Evolutionary conservation across 1,140 invertebrate species (phyloP).

Genomic region (Cotesia vestalis): DNA sequence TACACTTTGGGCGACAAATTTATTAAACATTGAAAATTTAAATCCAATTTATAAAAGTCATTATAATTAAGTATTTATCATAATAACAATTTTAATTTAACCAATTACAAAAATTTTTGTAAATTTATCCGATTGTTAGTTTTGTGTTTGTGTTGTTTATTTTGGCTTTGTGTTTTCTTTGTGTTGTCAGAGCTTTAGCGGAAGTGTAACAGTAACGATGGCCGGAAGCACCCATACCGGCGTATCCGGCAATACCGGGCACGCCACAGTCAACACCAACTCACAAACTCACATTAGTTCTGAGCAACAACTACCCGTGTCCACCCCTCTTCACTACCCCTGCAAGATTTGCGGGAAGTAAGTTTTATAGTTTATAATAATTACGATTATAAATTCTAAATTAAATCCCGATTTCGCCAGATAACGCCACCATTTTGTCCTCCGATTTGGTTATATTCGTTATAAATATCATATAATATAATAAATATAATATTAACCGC

Average conservation of each 20-base stretch:
- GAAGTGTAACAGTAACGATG: slow-evolving; percentile 76
- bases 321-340: slow-evolving; percentile 75
- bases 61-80: background rate
- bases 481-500: too few species aligned
- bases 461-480: too few species aligned
- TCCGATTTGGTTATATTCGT: too few species aligned
- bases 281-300: slow-evolving; percentile 68
- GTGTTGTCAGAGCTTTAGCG: slow-evolving; percentile 80
- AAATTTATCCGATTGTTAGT: slow-evolving; percentile 50
- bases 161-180: slow-evolving; percentile 68
- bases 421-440: background rate
- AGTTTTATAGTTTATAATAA: slow-evolving; percentile 70
- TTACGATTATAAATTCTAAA: slow-evolving; percentile 26
- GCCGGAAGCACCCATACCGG: slow-evolving; percentile 79
- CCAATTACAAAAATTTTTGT: background rate
- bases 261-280: slow-evolving; percentile 69
- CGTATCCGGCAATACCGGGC: slow-evolving; percentile 68
- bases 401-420: background rate
- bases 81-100: background rate
- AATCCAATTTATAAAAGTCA: background rate
- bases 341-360: slow-evolving; percentile 99
- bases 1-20: too few species aligned
- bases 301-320: slow-evolving; percentile 66
- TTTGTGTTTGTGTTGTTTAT: slow-evolving; percentile 66
- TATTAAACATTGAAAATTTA: too few species aligned